These are phyloP conservation scores for Bombus ignitus DNA, from an alignment of 1,140 invertebrate species.

Conservation along the genomic window DNA sequence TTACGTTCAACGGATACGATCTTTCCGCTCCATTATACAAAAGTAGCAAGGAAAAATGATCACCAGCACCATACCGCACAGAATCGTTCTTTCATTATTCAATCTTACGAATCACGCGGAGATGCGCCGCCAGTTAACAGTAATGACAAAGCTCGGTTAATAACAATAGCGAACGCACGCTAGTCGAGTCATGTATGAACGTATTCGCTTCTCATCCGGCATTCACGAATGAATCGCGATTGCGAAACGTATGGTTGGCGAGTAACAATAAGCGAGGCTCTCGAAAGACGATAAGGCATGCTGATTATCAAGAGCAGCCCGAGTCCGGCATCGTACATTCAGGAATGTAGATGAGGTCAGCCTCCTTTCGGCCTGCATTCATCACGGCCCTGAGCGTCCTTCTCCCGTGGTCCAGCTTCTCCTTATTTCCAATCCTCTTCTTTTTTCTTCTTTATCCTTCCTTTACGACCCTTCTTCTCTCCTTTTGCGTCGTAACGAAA, in stretches of 20 bases:
- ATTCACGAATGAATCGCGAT: not conserved
- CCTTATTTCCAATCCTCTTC: conserved; percentile 4
- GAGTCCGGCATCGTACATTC: conserved; percentile 30
- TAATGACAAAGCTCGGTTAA: conserved; percentile 31
- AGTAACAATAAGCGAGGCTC: conserved; percentile 2
- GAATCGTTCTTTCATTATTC: not conserved
- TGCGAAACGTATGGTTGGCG: conserved; percentile 5
- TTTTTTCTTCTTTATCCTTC: not conserved
- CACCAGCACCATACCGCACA: not conserved
- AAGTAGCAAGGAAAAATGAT: not conserved
- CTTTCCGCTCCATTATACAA: not conserved
- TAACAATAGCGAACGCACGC: conserved; percentile 2
- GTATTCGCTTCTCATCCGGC: conserved; percentile 6
- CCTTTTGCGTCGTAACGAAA: conserved; percentile 53
- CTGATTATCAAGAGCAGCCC: conserved; percentile 59
- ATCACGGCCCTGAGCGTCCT: conserved; percentile 52
- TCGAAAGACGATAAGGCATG: conserved; percentile 52
- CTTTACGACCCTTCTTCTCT: not conserved
- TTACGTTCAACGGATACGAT: not conserved
- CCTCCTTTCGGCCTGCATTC: conserved; percentile 57
- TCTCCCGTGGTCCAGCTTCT: conserved; percentile 20
- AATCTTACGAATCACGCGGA: not conserved
- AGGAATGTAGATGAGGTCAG: conserved; percentile 64
- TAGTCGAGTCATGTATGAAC: not conserved
- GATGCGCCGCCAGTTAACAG: not conserved